Conservation (phyloP, 1,140 invertebrate species). For the Pemphigus obesinymphae region DNA sequence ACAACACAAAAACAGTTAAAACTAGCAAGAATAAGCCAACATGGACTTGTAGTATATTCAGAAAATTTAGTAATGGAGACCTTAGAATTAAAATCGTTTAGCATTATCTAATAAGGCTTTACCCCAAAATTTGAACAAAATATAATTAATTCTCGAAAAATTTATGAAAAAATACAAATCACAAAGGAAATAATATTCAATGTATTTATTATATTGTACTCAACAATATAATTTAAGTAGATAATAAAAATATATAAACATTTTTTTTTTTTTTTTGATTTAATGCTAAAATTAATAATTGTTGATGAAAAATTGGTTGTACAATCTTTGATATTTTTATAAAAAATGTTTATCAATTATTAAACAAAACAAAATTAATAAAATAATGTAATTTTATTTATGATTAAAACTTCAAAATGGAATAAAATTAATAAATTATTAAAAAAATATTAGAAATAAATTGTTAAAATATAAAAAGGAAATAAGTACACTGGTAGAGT, state of each 20-base stretch:
- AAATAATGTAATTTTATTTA: too few relatives aligned
- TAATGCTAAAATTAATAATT: too few relatives aligned
- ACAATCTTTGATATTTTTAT: background rate
- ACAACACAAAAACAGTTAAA: background rate
- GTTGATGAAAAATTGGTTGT: too few relatives aligned
- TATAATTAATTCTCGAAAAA: background rate
- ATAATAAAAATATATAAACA: background rate
- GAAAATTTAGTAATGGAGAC: background rate
- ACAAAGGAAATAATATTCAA: too few relatives aligned
- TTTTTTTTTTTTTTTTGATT: too few relatives aligned
- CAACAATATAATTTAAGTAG: background rate
- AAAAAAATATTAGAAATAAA: background rate
- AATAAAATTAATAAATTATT: background rate
- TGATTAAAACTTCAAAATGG: background rate
- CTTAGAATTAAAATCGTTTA: background rate
- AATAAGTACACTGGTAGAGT: too few relatives aligned
- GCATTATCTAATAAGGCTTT: background rate
- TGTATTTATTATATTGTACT: background rate
- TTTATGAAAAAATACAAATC: too few relatives aligned
- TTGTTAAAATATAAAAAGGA: background rate
- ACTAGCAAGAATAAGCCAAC: background rate
- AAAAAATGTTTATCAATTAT: background rate
- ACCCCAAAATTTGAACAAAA: background rate
- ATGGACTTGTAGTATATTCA: background rate
- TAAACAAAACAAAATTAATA: too few relatives aligned